Evolutionary conservation across 1,140 invertebrate genomes (phyloP), one percentile per base, ranked within the genome.

Genomic region (Microplitis demolitor): DNA sequence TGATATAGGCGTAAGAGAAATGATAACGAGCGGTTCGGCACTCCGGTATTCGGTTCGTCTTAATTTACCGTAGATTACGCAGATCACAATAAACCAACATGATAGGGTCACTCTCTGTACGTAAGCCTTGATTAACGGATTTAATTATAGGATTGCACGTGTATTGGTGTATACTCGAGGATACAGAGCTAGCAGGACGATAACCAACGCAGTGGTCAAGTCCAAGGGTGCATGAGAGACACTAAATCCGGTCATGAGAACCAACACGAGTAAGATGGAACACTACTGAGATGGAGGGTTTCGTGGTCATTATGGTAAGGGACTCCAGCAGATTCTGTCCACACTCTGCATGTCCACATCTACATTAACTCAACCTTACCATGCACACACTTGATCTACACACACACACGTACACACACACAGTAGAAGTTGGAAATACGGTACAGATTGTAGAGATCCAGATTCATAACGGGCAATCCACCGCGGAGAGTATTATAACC

Each of bases 51-150:
- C 77, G 78, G 79, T 79, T 80, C 77, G 78, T 85, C 84, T 85
- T 83, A 82, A 86, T 86, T 84, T 83, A 83, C 77, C 79, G 79
- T 83, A 85, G 83, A 85, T 85, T 85, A 85, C 83, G 77, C 78
- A 78, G 84, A 85, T 86, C 83, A 83, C 84, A 85, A 84, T 86
- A 86, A 86, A 84, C 82, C 80, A 83, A 85, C 79, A 82, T 81
- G 84, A 84, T 82, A 83, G 84, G 84, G 84, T 85, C 84, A 85
- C 82, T 83, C 78, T 31, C 50, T 54, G 80, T 69, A 80, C 74
- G 76, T 82, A 83, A 83, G 82, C 82, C 82, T 83, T 83, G 82
- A 83, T 83, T 82, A 83, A 83, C 82, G 82, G 81, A 83, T 83
- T 83, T 83, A 83, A 83, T 83, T 83, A 83, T 83, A 78, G 80